phyloP scores from a whole-genome alignment of 1,140 invertebrate genomes.

The Atta colombica region DNA sequence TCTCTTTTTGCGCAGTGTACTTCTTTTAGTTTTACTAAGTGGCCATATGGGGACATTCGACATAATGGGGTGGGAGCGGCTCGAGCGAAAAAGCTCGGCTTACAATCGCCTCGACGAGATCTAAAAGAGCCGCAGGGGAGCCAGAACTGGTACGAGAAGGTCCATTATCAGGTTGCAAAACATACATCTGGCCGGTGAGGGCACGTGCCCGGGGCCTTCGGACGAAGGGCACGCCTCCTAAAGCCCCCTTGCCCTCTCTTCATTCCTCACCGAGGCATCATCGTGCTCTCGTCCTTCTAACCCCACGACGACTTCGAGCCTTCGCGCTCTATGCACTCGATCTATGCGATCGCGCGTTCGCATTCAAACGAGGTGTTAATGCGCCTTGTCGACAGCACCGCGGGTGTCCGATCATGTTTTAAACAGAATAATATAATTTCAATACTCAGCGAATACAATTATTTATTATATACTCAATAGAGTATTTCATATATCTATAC shows the following conservation, averaged over 20 bases:
- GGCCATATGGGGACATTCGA: slow-evolving; percentile 83
- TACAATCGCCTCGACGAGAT: slow-evolving; percentile 84
- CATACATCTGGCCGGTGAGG: slow-evolving; percentile 83
- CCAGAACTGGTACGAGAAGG: slow-evolving; percentile 79
- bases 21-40: slow-evolving; percentile 78
- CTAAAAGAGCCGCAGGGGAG: slow-evolving; percentile 84
- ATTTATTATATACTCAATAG: background rate
- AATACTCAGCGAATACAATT: background rate
- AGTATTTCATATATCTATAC: background rate
- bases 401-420: slow-evolving; percentile 33
- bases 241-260: slow-evolving; percentile 60
- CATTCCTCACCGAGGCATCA: background rate
- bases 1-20: slow-evolving; percentile 26
- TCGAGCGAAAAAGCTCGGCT: slow-evolving; percentile 83
- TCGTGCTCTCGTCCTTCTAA: slow-evolving; percentile 13
- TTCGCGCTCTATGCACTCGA: slow-evolving; percentile 56
- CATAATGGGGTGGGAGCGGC: slow-evolving; percentile 76
- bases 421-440: background rate
- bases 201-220: slow-evolving; percentile 80
- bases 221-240: slow-evolving; percentile 78
- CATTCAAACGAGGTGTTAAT: slow-evolving; percentile 54
- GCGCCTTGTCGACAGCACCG: slow-evolving; percentile 39
- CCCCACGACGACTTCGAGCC: slow-evolving; percentile 60
- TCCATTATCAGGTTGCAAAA: slow-evolving; percentile 86
- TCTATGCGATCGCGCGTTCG: slow-evolving; percentile 45